Conservation (phyloP, 2,888 invertebrate species). For the Cryptus armator region DNA sequence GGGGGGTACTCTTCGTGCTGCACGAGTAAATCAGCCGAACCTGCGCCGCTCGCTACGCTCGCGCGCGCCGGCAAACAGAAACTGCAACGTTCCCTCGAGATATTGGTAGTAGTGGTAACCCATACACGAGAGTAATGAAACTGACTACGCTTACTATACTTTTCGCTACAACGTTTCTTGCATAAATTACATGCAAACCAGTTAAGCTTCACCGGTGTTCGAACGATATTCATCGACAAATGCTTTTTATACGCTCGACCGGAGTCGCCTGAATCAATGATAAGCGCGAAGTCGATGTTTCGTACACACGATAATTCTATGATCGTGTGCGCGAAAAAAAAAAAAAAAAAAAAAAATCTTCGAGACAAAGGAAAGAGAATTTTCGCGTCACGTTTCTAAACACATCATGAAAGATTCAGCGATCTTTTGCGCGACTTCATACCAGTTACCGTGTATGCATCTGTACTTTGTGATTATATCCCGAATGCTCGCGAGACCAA, state of each 20-base stretch:
- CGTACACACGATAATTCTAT: not conserved
- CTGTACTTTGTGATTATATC: not conserved
- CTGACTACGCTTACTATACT: slow-evolving; percentile 1
- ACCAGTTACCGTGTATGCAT: not conserved
- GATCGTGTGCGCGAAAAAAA: not conserved
- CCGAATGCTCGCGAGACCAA: not conserved
- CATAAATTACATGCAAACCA: not conserved
- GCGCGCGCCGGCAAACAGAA: slow-evolving; percentile 1
- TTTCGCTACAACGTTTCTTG: not conserved
- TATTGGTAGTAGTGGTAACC: no score
- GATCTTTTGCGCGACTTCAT: slow-evolving; percentile 23
- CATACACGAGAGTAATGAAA: not conserved
- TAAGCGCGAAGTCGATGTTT: slow-evolving; percentile 35
- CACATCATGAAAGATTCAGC: slow-evolving; percentile 53
- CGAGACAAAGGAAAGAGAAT: slow-evolving; percentile 46
- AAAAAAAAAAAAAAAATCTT: not conserved
- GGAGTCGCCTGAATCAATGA: slow-evolving; percentile 27
- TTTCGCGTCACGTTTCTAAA: slow-evolving; percentile 50
- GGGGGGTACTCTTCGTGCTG: slow-evolving; percentile 19
- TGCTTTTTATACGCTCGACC: slow-evolving; percentile 19
- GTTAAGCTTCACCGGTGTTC: not conserved
- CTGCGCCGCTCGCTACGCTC: slow-evolving; percentile 2
- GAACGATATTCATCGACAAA: not conserved
- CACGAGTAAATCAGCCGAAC: slow-evolving; percentile 33
- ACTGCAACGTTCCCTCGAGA: slow-evolving; percentile 16